A percentile compares a stretch with the other conserved stretches of the same genome.
Evolutionary conservation across 2,888 invertebrate genomes (phyloP).

Genomic region (Sinohyriopsis cumingii): DNA sequence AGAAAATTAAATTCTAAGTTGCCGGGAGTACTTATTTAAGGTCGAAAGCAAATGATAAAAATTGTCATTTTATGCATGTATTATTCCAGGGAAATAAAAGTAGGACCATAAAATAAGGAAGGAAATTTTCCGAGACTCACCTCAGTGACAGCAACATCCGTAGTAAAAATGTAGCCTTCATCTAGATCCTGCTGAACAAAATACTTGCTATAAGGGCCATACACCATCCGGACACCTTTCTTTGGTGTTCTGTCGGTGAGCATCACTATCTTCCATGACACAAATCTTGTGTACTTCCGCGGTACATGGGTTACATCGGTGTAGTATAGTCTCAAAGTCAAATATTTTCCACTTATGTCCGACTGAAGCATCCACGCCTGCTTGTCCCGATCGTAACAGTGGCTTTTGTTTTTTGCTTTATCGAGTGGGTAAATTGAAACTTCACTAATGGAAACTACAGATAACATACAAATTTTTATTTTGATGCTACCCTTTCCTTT

Average conservation of each 20-base stretch:
- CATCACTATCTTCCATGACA: conserved; percentile 60
- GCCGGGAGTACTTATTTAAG: too few species aligned
- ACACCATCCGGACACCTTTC: conserved; percentile 77
- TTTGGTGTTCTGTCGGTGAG: conserved; percentile 70
- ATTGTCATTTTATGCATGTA: too few species aligned
- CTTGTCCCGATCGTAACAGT: conserved; percentile 86
- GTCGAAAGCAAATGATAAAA: too few species aligned
- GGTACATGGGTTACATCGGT: conserved; percentile 79
- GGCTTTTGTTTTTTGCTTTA: conserved; percentile 63
- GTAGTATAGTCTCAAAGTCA: conserved; percentile 80
- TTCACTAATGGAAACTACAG: conserved; percentile 81
- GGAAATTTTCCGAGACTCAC: conserved; percentile 69
- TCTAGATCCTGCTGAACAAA: conserved; percentile 86
- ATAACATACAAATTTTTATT: conserved; percentile 82
- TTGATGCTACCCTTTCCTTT: conserved; percentile 73
- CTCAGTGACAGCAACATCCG: conserved; percentile 83
- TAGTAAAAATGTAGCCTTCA: conserved; percentile 87
- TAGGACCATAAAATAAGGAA: background rate
- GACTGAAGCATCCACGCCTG: conserved; percentile 86
- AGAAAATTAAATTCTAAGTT: too few species aligned
- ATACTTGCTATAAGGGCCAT: conserved; percentile 85
- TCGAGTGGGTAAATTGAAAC: conserved; percentile 70
- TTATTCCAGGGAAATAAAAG: background rate
- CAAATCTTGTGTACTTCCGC: conserved; percentile 80
- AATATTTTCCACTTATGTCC: conserved; percentile 84